Conservation (phyloP, 1,140 invertebrate species). For the Drosophila oshimai region DNA sequence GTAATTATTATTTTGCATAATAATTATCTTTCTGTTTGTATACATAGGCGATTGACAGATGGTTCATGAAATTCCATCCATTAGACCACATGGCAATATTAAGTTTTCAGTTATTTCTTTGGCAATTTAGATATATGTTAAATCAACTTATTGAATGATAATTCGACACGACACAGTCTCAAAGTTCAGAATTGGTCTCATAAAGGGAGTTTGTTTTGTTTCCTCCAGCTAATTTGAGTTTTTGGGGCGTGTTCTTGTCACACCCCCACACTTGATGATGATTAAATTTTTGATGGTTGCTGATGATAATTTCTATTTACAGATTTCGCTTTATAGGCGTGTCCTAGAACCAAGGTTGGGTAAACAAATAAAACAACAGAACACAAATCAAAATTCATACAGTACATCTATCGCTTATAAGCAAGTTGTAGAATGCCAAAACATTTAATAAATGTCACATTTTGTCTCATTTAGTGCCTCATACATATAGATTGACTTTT, state of each 20-base stretch:
- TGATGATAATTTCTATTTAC: conserved; percentile 78
- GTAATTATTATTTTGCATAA: conserved; percentile 23
- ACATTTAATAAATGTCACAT: neutral
- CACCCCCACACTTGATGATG: conserved; percentile 54
- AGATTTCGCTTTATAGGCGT: conserved; percentile 68
- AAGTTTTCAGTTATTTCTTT: conserved; percentile 14
- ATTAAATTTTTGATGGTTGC: conserved; percentile 50
- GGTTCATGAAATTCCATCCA: neutral
- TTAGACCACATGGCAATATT: conserved; percentile 15
- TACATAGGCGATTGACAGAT: neutral
- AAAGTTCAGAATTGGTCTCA: conserved; percentile 9
- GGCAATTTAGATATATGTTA: conserved; percentile 66
- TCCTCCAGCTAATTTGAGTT: neutral
- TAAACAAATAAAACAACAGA: conserved; percentile 39
- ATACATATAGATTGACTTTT: neutral
- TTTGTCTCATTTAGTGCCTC: neutral
- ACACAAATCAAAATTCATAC: conserved; percentile 40
- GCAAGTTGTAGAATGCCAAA: neutral
- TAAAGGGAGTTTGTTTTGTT: conserved; percentile 19
- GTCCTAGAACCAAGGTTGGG: conserved; percentile 63
- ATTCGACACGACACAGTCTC: conserved; percentile 27
- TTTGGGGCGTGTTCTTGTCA: conserved; percentile 32
- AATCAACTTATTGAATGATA: conserved; percentile 39
- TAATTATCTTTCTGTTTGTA: neutral
- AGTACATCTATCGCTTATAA: conserved; percentile 11